phyloP scores from a whole-genome alignment of 2,888 invertebrate genomes.

The Ganaspis brasiliensis region DNA sequence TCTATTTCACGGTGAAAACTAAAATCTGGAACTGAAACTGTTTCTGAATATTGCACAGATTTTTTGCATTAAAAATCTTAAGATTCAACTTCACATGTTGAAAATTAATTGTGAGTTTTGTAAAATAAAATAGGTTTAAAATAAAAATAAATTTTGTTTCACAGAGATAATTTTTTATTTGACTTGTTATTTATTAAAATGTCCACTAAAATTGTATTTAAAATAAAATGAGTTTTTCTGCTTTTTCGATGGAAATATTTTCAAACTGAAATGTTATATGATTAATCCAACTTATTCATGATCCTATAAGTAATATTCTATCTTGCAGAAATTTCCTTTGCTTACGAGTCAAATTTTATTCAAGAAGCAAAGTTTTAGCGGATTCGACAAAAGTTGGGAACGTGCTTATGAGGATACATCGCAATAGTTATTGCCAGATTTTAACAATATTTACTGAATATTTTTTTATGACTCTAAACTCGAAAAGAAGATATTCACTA shows the following conservation, averaged over 20 bases:
- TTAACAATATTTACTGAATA: neutral
- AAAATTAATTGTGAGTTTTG: no score
- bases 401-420: slow-evolving; percentile 7
- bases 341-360: slow-evolving; percentile 26
- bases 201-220: no score
- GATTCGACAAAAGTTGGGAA: slow-evolving; percentile 21
- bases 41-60: neutral
- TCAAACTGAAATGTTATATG: no score
- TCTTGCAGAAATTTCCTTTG: neutral
- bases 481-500: no score
- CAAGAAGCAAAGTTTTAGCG: slow-evolving; percentile 3
- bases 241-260: no score
- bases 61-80: neutral
- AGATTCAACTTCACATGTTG: no score
- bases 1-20: slow-evolving; percentile 1
- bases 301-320: neutral
- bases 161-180: no score
- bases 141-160: no score
- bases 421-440: slow-evolving; percentile 8
- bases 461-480: no score
- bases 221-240: no score
- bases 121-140: no score
- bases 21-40: neutral
- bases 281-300: slow-evolving; percentile 1
- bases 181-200: neutral